These are phyloP conservation scores for Sclerodermus sp. DNA, from an alignment of 2,888 invertebrate genomes.

Conservation along the genomic window DNA sequence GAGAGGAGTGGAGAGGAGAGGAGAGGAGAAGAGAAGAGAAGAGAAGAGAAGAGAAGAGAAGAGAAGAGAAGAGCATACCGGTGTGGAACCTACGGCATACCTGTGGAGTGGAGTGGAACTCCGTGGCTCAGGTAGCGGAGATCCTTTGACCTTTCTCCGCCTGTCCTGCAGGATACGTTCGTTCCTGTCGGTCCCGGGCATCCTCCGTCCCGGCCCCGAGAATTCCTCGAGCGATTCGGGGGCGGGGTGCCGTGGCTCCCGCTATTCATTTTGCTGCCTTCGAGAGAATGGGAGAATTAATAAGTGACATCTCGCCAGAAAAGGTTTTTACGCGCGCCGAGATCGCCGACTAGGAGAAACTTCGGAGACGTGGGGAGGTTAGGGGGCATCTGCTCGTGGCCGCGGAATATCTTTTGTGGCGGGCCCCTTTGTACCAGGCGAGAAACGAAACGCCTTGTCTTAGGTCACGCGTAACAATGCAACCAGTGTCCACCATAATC, in stretches of 20 bases:
- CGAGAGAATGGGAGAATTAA: conserved; percentile 53
- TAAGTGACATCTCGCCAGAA: conserved; percentile 53
- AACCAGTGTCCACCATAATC: neutral
- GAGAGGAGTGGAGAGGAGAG: conserved; percentile 15
- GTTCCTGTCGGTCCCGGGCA: too few relatives aligned
- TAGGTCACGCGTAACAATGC: conserved; percentile 36
- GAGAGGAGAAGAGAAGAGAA: too few relatives aligned
- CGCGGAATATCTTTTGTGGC: conserved; percentile 8
- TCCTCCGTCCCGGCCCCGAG: conserved; percentile 28
- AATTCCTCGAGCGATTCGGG: conserved; percentile 15
- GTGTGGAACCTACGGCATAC: too few relatives aligned
- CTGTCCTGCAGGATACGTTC: conserved; percentile 39
- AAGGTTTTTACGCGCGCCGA: conserved; percentile 43
- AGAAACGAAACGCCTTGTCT: conserved; percentile 39
- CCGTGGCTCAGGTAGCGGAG: conserved; percentile 49
- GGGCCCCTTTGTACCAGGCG: conserved; percentile 22
- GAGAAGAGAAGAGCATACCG: too few relatives aligned
- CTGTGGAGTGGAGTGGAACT: too few relatives aligned
- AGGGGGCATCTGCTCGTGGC: too few relatives aligned
- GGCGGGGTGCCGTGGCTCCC: conserved; percentile 31
- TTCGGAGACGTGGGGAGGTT: too few relatives aligned
- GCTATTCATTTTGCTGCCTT: conserved; percentile 47
- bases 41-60: too few relatives aligned
- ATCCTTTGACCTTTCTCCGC: conserved; percentile 52
- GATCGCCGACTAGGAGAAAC: too few relatives aligned